Evolutionary conservation across 2,113 vertebrate species (phyloP), one percentile per base, ranked within the genome.

Genomic region (Actinemys pallida): DNA sequence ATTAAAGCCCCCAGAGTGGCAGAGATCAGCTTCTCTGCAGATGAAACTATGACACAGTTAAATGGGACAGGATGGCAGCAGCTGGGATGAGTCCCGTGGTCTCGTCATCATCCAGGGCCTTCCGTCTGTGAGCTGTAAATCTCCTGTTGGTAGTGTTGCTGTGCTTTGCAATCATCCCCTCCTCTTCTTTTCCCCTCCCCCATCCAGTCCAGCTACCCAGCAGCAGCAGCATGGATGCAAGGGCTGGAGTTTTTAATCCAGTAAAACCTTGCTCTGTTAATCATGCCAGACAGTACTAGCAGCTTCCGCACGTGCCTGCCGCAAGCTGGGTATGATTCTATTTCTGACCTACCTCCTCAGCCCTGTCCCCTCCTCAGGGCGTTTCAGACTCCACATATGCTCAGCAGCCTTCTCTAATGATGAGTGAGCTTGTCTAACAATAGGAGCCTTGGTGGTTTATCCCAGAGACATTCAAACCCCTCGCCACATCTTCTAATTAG

Each of bases 241-340:
- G 86, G 84, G 78, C 84, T 27, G 82, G 85, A 10, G 0, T 10
- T 56, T 92, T 95, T 98, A 97, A 97, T 97, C 96, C 97, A 75
- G 94, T 92, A 96, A 97, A 97, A n/a, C 89, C 87, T 89, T 1
- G n/a, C 90, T 76, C n/a, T 65, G 92, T 90, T 97, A 96, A 97
- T 97, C 92, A 27, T 0, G 42, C 54, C 81, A 88, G 94, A 4
- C 94, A 93, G 91, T 87, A 85, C 22, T 19, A 93, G 92, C 86
- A 90, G 94, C 93, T 86, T 96, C 57, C 75, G 87, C 0, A 2
- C 81, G 6, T 87, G 96, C 92, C 89, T 82, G 88, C 88, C 89
- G 86, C 45, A 5, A 90, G 75, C 93, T 92, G 87, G 29, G 45
- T 89, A 83, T 93, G 92, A 96, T 95, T 93, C 97, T 97, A 90